A percentile compares a stretch with the other conserved stretches of the same genome.
phyloP scores from a whole-genome alignment of 2,888 invertebrate species.

The Callyntrura guangdongensis region DNA sequence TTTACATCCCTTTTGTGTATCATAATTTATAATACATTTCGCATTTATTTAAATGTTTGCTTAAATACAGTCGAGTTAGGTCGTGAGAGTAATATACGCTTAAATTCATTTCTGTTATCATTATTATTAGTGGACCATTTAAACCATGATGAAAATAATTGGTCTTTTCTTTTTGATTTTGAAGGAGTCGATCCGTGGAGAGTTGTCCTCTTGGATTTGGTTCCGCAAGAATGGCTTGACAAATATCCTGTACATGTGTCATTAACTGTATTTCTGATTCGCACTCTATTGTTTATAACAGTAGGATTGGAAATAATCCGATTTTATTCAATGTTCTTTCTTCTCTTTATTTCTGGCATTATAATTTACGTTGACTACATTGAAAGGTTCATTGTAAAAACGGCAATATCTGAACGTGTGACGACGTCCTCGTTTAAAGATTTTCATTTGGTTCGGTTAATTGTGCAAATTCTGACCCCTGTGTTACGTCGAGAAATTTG shows the following conservation, averaged over 20 bases:
- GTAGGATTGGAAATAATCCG: conserved; percentile 16
- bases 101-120: no score
- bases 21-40: no score
- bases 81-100: no score
- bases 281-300: background rate
- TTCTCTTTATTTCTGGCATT: conserved; percentile 44
- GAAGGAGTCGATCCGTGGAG: background rate
- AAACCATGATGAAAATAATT: no score
- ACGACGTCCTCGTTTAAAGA: background rate
- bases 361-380: conserved; percentile 32
- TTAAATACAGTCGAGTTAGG: no score
- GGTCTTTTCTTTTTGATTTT: no score
- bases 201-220: background rate
- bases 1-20: no score
- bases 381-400: background rate
- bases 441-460: background rate
- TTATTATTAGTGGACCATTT: no score
- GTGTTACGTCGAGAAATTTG: conserved; percentile 33
- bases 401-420: background rate
- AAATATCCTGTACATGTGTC: conserved; percentile 3
- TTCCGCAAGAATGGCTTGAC: conserved; percentile 21
- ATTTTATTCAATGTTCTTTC: conserved; percentile 16
- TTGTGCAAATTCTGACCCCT: background rate
- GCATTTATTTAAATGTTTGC: no score
- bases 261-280: background rate